Evolutionary conservation across 2,113 vertebrate genomes (phyloP).

Genomic region (Petroica traversi): DNA sequence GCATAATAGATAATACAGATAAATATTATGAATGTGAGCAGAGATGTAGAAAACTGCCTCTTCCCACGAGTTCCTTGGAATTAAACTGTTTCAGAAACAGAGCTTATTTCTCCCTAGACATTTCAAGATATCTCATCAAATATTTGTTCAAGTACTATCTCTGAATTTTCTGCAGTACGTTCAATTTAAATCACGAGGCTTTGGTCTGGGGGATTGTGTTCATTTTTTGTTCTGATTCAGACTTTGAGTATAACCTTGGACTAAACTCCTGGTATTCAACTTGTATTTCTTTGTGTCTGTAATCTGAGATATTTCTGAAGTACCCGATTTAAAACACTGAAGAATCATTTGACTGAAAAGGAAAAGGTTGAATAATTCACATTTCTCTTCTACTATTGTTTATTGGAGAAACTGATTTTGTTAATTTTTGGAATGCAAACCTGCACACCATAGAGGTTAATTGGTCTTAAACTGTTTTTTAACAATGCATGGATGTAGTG

Average conservation of each 20-base stretch:
- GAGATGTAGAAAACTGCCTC: not conserved
- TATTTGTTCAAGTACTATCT: not conserved
- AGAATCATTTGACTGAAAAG: not conserved
- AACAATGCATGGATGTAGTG: not conserved
- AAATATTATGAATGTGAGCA: not conserved
- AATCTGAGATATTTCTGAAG: not conserved
- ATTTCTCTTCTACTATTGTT: not conserved
- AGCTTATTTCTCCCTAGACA: not conserved
- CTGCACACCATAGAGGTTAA: not conserved
- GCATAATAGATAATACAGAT: not conserved
- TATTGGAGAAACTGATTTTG: not conserved
- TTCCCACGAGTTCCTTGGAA: not conserved
- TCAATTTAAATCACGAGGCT: not conserved
- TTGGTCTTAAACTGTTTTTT: not conserved
- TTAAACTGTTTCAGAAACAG: not conserved
- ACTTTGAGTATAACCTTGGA: not conserved
- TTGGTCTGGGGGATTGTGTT: not conserved
- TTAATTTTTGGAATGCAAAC: not conserved
- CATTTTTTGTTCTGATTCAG: not conserved
- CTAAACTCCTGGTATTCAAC: not conserved
- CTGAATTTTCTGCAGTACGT: not conserved
- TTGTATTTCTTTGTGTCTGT: not conserved
- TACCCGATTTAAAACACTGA: not conserved
- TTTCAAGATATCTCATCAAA: not conserved
- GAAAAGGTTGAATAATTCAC: not conserved